A percentile compares a stretch with the other conserved stretches of the same genome.
Conservation (phyloP, 2,113 vertebrate genomes). For the Notechis scutatus region DNA sequence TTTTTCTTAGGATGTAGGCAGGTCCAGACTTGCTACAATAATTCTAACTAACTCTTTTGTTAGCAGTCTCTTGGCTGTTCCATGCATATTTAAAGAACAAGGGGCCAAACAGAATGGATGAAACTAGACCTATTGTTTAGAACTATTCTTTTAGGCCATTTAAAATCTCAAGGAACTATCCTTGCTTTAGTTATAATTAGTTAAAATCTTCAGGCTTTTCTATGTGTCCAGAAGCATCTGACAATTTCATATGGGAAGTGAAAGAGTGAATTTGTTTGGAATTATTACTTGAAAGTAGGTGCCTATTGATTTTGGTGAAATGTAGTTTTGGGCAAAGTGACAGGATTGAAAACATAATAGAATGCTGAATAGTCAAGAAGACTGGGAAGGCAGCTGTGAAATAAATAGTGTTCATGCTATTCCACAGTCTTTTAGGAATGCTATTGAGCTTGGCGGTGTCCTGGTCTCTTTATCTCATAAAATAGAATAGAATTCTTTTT, state of each 20-base stretch:
- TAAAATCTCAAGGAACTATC: background rate
- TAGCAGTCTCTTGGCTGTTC: background rate
- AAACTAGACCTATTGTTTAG: background rate
- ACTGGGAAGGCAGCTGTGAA: background rate
- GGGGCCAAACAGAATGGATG: background rate
- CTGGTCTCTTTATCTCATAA: background rate
- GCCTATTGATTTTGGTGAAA: background rate
- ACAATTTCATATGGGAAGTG: background rate
- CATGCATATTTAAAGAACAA: background rate
- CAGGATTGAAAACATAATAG: background rate
- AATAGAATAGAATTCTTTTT: too few relatives aligned
- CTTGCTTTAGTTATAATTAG: background rate
- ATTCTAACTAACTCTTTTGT: background rate
- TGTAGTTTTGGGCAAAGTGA: background rate
- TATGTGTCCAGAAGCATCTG: background rate
- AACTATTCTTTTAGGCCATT: background rate
- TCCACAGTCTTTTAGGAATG: too few relatives aligned
- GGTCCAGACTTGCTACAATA: background rate
- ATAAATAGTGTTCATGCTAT: background rate
- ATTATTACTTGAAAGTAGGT: background rate
- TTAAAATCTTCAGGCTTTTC: background rate
- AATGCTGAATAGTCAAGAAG: background rate
- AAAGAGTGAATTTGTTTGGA: background rate
- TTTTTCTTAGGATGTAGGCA: slow-evolving; percentile 10
- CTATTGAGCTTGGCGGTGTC: background rate